Conservation (phyloP, 2,113 vertebrate genomes). For the Engystomops pustulosus region DNA sequence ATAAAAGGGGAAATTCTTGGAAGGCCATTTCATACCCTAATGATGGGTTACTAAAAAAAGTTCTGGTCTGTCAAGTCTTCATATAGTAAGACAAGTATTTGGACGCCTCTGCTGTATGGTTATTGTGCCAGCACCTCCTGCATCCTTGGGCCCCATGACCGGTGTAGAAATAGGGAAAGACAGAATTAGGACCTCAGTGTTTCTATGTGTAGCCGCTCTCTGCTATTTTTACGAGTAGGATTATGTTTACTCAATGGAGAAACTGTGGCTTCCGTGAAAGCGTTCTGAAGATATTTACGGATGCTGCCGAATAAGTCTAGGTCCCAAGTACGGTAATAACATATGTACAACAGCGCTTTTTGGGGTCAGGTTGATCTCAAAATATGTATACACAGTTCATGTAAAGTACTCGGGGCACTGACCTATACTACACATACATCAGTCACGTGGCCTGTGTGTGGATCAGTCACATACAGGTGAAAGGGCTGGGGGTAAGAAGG, state of each 20-base stretch:
- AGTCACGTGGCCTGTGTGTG: too few relatives aligned
- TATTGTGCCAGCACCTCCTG: neutral
- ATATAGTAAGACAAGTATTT: neutral
- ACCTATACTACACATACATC: too few relatives aligned
- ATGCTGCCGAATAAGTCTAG: neutral
- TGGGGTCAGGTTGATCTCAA: neutral
- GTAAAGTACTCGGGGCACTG: neutral
- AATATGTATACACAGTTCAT: neutral
- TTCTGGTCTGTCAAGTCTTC: too few relatives aligned
- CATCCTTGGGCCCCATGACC: neutral
- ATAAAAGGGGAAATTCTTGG: too few relatives aligned
- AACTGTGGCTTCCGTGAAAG: neutral
- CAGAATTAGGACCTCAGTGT: neutral
- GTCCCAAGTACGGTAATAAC: neutral
- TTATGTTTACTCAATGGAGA: neutral
- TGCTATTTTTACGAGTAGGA: neutral
- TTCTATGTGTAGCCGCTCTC: neutral
- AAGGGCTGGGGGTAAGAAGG: too few relatives aligned
- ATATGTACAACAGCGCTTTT: neutral
- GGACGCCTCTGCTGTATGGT: neutral
- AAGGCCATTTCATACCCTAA: too few relatives aligned
- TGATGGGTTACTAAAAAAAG: too few relatives aligned
- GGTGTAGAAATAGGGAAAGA: conserved; percentile 2
- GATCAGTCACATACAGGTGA: too few relatives aligned
- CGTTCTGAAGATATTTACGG: neutral